These are phyloP conservation scores for Lypha dubia DNA, from an alignment of 2,888 invertebrate genomes.

Conservation along the genomic window DNA sequence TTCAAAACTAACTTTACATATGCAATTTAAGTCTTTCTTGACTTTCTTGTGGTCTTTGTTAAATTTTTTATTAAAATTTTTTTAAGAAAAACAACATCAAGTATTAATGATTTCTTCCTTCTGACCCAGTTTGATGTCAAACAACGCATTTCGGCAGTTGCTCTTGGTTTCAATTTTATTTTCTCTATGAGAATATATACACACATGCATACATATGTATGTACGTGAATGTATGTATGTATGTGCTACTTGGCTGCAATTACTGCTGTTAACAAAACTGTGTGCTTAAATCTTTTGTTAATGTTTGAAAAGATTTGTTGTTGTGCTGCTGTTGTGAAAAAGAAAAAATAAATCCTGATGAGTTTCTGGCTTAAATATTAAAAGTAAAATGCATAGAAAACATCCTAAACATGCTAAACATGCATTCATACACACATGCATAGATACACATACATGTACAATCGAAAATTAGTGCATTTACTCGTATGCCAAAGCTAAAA, in stretches of 20 bases:
- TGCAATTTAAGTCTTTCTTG: too few species aligned
- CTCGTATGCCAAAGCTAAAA: conserved; percentile 2
- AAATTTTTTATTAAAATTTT: not conserved
- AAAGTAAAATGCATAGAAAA: conserved; percentile 13
- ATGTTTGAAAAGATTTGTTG: conserved; percentile 56
- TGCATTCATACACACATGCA: too few species aligned
- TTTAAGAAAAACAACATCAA: conserved; percentile 66
- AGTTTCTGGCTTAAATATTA: conserved; percentile 46
- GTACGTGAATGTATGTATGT: not conserved
- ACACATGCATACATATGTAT: too few species aligned
- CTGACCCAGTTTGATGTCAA: conserved; percentile 73
- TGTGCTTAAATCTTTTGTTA: conserved; percentile 62
- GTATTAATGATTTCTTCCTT: conserved; percentile 75
- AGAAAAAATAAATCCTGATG: conserved; percentile 47
- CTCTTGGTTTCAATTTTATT: conserved; percentile 42
- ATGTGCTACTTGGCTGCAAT: conserved; percentile 25
- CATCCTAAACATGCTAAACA: conserved; percentile 19
- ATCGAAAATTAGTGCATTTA: not conserved
- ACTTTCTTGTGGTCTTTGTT: not conserved
- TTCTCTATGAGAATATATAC: not conserved
- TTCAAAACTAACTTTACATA: not conserved
- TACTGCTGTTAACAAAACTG: conserved; percentile 58
- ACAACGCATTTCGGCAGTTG: conserved; percentile 52
- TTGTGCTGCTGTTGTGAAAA: conserved; percentile 41
- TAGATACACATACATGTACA: too few species aligned